These are phyloP conservation scores for Scaptomyza parva DNA, from an alignment of 2,888 invertebrate genomes.

Conservation along the genomic window DNA sequence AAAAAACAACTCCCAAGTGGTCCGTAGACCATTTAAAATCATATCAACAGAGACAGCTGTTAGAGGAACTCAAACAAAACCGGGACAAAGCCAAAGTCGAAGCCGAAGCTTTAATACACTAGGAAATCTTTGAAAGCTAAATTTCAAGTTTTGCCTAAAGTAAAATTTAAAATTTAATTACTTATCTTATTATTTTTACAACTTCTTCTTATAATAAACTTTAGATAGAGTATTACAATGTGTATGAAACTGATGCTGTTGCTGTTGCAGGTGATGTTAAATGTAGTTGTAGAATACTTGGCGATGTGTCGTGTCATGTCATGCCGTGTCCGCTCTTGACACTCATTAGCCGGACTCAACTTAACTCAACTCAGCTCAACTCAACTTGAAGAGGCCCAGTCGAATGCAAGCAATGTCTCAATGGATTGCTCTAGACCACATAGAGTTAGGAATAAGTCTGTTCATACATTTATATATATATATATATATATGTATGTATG, in stretches of 20 bases:
- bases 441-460: conserved; percentile 22
- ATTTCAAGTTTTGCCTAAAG: too few species aligned
- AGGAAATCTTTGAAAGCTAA: too few species aligned
- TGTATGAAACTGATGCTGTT: not conserved
- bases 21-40: conserved; percentile 51
- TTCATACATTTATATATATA: too few species aligned
- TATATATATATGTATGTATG: not conserved
- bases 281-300: conserved; percentile 32
- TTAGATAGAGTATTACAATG: not conserved
- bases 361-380: too few species aligned
- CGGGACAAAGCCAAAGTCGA: not conserved
- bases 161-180: too few species aligned
- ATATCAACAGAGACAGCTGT: conserved; percentile 38
- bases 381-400: conserved; percentile 14
- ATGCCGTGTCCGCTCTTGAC: conserved; percentile 52
- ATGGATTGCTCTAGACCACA: conserved; percentile 28
- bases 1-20: conserved; percentile 9
- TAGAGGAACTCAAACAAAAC: not conserved
- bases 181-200: too few species aligned
- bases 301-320: conserved; percentile 49
- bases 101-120: conserved; percentile 17
- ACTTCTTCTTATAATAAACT: not conserved
- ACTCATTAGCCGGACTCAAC: conserved; percentile 51
- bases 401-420: conserved; percentile 19
- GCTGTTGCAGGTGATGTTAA: conserved; percentile 4